phyloP scores from a whole-genome alignment of 2,113 vertebrate species.

The Cacatua alba region DNA sequence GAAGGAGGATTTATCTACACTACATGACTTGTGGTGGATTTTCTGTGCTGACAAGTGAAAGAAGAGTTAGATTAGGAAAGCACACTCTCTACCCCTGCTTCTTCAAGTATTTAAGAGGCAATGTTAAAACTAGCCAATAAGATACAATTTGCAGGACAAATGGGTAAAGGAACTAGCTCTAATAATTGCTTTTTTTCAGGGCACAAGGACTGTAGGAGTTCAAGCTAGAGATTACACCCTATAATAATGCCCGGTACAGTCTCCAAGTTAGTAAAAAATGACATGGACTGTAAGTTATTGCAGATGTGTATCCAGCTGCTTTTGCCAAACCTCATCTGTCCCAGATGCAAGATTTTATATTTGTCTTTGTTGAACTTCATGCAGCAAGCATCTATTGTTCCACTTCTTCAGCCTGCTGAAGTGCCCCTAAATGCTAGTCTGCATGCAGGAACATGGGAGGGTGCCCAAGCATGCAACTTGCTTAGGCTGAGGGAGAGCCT shows the following conservation, averaged over 20 bases:
- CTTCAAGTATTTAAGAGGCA: not conserved
- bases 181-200: not conserved
- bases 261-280: not conserved
- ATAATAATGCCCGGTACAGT: not conserved
- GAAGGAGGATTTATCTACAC: not conserved
- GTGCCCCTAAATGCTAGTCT: not conserved
- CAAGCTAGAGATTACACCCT: not conserved
- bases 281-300: not conserved
- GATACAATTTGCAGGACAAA: not conserved
- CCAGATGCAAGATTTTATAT: not conserved
- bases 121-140: not conserved
- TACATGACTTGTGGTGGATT: not conserved
- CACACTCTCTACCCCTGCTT: not conserved
- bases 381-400: not conserved
- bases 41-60: not conserved
- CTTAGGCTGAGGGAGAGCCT: not conserved
- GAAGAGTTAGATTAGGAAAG: not conserved
- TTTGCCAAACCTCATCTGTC: not conserved
- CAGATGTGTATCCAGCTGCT: not conserved
- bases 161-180: not conserved
- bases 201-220: not conserved
- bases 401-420: not conserved
- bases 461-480: not conserved
- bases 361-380: not conserved
- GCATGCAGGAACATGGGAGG: not conserved